Evolutionary conservation across 2,888 invertebrate species (phyloP).

Genomic region (Conops quadrifasciatus): DNA sequence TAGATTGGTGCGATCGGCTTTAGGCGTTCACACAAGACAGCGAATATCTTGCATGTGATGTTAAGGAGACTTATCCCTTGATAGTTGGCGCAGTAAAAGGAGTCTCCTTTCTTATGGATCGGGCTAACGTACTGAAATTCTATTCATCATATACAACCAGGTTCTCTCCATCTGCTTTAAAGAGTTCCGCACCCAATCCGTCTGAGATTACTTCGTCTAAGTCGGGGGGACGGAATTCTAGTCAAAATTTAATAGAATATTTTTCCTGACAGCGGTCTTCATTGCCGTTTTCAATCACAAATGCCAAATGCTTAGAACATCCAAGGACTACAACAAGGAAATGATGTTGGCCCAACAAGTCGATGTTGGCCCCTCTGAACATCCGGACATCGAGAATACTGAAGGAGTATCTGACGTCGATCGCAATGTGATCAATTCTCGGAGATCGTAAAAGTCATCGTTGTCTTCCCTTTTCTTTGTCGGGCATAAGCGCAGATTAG

Average conservation of each 20-base stretch:
- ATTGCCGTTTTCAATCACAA: background rate
- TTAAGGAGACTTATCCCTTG: too few species aligned
- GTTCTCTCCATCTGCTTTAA: background rate
- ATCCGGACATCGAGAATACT: conserved; percentile 21
- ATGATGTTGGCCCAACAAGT: conserved; percentile 28
- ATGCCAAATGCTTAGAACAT: background rate
- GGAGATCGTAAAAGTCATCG: background rate
- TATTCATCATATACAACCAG: background rate
- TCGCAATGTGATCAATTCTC: conserved; percentile 29
- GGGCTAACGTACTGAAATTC: background rate
- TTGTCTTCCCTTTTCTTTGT: background rate
- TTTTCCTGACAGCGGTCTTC: background rate
- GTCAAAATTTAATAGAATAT: background rate
- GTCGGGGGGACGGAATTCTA: background rate
- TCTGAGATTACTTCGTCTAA: background rate
- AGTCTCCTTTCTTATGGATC: background rate
- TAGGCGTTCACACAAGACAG: background rate
- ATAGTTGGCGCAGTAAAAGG: too few species aligned
- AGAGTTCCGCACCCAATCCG: background rate
- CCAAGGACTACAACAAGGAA: conserved; percentile 16
- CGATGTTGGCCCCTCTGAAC: conserved; percentile 24
- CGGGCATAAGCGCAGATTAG: background rate
- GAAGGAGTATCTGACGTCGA: conserved; percentile 21
- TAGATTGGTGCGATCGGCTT: background rate
- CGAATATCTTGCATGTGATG: background rate